A percentile compares a stretch with the other conserved stretches of the same genome.
phyloP scores from a whole-genome alignment of 2,797 vertebrate genomes.

The Onychomys leucogaster region DNA sequence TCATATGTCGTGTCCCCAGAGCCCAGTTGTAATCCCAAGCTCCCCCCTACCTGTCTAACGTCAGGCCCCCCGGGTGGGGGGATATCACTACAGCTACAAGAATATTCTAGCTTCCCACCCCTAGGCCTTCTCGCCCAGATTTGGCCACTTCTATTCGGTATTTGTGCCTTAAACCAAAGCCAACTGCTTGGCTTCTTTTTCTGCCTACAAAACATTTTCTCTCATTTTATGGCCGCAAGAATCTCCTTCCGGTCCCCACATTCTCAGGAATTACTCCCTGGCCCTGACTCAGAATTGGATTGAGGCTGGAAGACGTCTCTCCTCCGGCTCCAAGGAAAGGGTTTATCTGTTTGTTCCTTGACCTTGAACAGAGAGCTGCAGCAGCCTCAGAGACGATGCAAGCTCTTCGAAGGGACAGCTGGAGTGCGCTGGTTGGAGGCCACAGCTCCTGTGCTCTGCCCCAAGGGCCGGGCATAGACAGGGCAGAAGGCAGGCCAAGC shows the following conservation, averaged over 20 bases:
- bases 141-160: not conserved
- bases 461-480: not conserved
- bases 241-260: slow-evolving; percentile 49
- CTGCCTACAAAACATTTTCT: slow-evolving; percentile 59
- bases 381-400: not conserved
- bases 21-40: not conserved
- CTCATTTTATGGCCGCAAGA: slow-evolving; percentile 42
- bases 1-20: fast-evolving
- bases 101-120: not conserved
- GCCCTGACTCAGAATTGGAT: slow-evolving; percentile 69
- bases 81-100: not conserved
- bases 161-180: slow-evolving; percentile 41
- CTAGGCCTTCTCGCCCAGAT: not conserved
- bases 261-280: slow-evolving; percentile 38
- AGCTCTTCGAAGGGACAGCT: not conserved
- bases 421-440: not conserved
- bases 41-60: fast-evolving
- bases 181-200: slow-evolving; percentile 45
- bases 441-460: not conserved
- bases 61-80: not conserved
- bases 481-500: not conserved
- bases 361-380: slow-evolving; percentile 60
- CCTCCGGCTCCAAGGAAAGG: slow-evolving; percentile 52
- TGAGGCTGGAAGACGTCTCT: slow-evolving; percentile 66
- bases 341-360: slow-evolving; percentile 72